Conservation (phyloP, 2,888 invertebrate genomes). For the Agrilus biguttatus region DNA sequence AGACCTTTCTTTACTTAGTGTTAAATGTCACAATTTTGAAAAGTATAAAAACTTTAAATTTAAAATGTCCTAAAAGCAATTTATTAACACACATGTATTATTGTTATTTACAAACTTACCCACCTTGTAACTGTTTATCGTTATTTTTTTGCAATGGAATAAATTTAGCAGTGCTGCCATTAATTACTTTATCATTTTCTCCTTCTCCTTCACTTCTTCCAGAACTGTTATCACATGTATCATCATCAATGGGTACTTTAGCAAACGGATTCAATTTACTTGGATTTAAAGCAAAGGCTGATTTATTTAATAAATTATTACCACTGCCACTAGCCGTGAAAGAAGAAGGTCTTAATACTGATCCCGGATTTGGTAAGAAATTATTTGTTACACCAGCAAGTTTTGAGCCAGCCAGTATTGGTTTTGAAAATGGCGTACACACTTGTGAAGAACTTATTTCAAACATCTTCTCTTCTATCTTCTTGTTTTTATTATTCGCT, state of each 20-base stretch:
- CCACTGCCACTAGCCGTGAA: slow-evolving; percentile 13
- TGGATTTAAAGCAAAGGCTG: slow-evolving; percentile 23
- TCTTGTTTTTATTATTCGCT: slow-evolving; percentile 6
- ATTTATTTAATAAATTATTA: slow-evolving; percentile 9
- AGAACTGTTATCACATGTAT: slow-evolving; percentile 13
- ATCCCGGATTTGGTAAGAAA: slow-evolving; percentile 6
- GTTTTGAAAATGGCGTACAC: slow-evolving; percentile 9
- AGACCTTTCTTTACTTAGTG: no score
- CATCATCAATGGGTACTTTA: slow-evolving; percentile 11
- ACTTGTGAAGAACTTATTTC: slow-evolving; percentile 16
- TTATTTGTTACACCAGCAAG: slow-evolving; percentile 8
- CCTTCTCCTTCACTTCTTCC: slow-evolving; percentile 14
- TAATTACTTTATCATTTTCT: slow-evolving; percentile 8
- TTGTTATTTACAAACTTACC: no score
- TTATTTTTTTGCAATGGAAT: slow-evolving; percentile 23
- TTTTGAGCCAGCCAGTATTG: slow-evolving; percentile 5
- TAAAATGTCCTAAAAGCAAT: slow-evolving; percentile 6
- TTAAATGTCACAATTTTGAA: no score
- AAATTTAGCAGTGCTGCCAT: slow-evolving; percentile 27
- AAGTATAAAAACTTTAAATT: background rate
- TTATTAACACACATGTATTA: slow-evolving; percentile 1
- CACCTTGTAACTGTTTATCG: slow-evolving; percentile 8
- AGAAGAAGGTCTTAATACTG: slow-evolving; percentile 14
- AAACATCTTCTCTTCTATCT: slow-evolving; percentile 8
- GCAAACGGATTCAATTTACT: slow-evolving; percentile 26